Conservation (phyloP, 1,140 invertebrate genomes). For the Tetramorium simillimum region DNA sequence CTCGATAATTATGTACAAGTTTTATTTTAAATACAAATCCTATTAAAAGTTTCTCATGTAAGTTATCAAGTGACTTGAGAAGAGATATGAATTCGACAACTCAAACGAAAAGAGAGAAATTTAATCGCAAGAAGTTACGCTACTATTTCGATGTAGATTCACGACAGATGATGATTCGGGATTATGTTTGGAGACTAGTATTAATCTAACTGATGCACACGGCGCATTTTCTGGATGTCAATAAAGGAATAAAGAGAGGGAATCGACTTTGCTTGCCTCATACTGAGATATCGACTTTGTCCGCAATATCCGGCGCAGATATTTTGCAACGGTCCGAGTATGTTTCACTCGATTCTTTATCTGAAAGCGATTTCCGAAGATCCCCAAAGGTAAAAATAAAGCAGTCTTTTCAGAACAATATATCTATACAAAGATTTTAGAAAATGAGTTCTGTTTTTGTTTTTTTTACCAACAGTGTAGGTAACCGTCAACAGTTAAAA, state of each 20-base stretch:
- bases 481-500: background rate
- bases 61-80: background rate
- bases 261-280: constrained; percentile 49
- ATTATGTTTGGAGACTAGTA: constrained; percentile 70
- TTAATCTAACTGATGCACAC: constrained; percentile 53
- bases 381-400: constrained; percentile 37
- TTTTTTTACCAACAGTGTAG: background rate
- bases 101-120: background rate
- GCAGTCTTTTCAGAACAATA: constrained; percentile 1
- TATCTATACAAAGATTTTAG: background rate
- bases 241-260: constrained; percentile 68
- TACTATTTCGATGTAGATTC: constrained; percentile 55
- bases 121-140: constrained; percentile 41
- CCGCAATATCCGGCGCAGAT: constrained; percentile 59
- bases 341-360: constrained; percentile 63
- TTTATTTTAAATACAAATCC: background rate
- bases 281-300: constrained; percentile 58
- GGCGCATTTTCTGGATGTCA: constrained; percentile 59
- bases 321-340: constrained; percentile 43
- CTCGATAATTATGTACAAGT: background rate
- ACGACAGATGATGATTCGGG: constrained; percentile 63
- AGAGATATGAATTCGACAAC: background rate
- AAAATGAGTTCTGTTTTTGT: background rate
- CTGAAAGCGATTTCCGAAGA: constrained; percentile 72
- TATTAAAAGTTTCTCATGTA: background rate